Conservation (phyloP, 1,140 invertebrate species). For the Papilio xuthus region DNA sequence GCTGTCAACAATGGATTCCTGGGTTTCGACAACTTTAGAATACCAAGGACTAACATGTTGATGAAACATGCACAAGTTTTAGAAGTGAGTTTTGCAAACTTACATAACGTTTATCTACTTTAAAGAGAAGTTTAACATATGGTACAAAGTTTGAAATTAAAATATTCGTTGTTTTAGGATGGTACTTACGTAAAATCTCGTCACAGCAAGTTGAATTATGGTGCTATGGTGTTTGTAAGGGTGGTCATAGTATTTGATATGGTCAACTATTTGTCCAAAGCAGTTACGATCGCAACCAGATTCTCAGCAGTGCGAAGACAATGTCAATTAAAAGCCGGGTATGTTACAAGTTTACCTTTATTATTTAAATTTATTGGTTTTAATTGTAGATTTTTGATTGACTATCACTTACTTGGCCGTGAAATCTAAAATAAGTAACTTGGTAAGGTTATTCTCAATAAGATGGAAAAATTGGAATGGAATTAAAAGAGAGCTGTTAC, state of each 20-base stretch:
- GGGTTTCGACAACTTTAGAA: slow-evolving; percentile 91
- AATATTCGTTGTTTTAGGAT: slow-evolving; percentile 83
- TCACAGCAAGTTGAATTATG: slow-evolving; percentile 93
- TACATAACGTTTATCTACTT: neutral
- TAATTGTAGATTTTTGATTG: too few relatives aligned
- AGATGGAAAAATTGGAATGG: too few relatives aligned
- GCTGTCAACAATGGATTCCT: slow-evolving; percentile 95
- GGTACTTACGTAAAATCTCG: slow-evolving; percentile 93
- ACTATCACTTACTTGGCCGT: too few relatives aligned
- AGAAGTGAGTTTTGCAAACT: slow-evolving; percentile 73
- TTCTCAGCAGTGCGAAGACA: slow-evolving; percentile 95
- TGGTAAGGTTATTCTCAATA: too few relatives aligned
- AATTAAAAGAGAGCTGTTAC: too few relatives aligned
- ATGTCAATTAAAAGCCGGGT: slow-evolving; percentile 90
- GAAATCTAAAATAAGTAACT: too few relatives aligned
- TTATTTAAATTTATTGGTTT: too few relatives aligned
- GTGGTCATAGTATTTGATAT: slow-evolving; percentile 89
- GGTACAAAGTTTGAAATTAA: neutral
- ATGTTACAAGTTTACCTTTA: slow-evolving; percentile 57
- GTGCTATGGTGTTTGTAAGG: slow-evolving; percentile 96
- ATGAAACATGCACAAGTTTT: slow-evolving; percentile 96
- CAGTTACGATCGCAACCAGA: slow-evolving; percentile 91
- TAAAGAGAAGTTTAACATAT: too few relatives aligned
- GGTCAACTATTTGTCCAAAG: slow-evolving; percentile 87
- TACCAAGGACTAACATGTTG: slow-evolving; percentile 94